phyloP scores from a whole-genome alignment of 2,888 invertebrate species.

The Rhingia rostrata region DNA sequence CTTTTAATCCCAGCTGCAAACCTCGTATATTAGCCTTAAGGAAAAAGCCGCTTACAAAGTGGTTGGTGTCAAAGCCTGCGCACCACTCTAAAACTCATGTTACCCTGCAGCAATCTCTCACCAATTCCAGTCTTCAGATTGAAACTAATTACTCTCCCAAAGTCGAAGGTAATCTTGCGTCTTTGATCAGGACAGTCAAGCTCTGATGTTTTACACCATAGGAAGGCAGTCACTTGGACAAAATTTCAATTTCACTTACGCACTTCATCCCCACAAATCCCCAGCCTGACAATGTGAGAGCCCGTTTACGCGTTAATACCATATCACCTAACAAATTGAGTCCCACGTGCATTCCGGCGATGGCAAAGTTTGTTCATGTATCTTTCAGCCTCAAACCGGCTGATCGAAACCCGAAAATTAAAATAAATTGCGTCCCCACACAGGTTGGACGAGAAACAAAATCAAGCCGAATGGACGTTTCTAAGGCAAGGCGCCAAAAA shows the following conservation, averaged over 20 bases:
- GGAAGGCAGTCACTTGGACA: slow-evolving; percentile 48
- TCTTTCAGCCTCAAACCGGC: slow-evolving; percentile 51
- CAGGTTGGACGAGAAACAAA: not conserved
- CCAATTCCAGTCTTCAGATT: slow-evolving; percentile 42
- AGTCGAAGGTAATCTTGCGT: slow-evolving; percentile 48
- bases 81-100: slow-evolving; percentile 20
- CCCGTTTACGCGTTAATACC: slow-evolving; percentile 57
- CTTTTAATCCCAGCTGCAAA: slow-evolving; percentile 35
- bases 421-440: slow-evolving; percentile 42
- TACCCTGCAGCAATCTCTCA: slow-evolving; percentile 44
- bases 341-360: slow-evolving; percentile 57
- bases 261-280: slow-evolving; percentile 30
- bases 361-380: too few species aligned
- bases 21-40: slow-evolving; percentile 29
- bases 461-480: not conserved
- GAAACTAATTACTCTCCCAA: slow-evolving; percentile 60
- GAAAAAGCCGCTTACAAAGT: slow-evolving; percentile 37
- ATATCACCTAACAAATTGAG: slow-evolving; percentile 34
- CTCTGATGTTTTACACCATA: not conserved
- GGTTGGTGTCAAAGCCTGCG: slow-evolving; percentile 58
- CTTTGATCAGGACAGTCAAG: slow-evolving; percentile 21
- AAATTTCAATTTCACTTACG: slow-evolving; percentile 72
- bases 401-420: slow-evolving; percentile 53
- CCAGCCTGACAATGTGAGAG: slow-evolving; percentile 7
- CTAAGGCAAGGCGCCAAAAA: slow-evolving; percentile 61